Percentiles rank a stretch among this genome's conserved stretches.
Evolutionary conservation across 2,888 invertebrate genomes (phyloP).

Genomic region (Muschampia plurimacula): DNA sequence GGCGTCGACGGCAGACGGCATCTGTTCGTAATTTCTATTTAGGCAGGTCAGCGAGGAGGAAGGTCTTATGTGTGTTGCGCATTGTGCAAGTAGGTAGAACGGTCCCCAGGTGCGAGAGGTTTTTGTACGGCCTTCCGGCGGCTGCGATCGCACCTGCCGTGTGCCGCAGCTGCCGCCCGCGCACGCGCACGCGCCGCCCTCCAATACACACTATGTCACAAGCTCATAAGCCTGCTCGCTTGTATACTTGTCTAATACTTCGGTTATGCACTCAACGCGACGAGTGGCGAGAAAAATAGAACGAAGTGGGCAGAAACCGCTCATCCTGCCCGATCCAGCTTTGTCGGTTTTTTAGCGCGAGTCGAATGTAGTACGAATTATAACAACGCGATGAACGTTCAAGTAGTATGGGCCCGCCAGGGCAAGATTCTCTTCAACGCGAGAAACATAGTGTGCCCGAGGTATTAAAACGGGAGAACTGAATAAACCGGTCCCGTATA

Average conservation of each 20-base stretch:
- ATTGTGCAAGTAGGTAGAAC: conserved; percentile 76
- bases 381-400: too few relatives aligned
- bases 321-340: neutral
- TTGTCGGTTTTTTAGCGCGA: neutral
- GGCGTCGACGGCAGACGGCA: conserved; percentile 57
- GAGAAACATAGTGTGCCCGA: too few relatives aligned
- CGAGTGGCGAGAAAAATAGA: neutral
- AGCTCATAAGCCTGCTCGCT: neutral
- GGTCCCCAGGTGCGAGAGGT: conserved; percentile 78
- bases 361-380: too few relatives aligned
- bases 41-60: conserved; percentile 54
- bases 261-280: neutral
- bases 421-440: too few relatives aligned
- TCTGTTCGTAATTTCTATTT: conserved; percentile 67
- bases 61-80: conserved; percentile 53
- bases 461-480: too few relatives aligned
- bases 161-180: conserved; percentile 72
- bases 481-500: too few relatives aligned
- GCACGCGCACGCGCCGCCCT: conserved; percentile 51
- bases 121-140: conserved; percentile 82
- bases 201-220: neutral
- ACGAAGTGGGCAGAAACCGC: neutral
- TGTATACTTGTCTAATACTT: neutral
- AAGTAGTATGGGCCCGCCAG: too few relatives aligned
- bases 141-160: conserved; percentile 81